Conservation (phyloP, 53 echinoderm and acorn worm genomes). For the Henricia sp. region DNA sequence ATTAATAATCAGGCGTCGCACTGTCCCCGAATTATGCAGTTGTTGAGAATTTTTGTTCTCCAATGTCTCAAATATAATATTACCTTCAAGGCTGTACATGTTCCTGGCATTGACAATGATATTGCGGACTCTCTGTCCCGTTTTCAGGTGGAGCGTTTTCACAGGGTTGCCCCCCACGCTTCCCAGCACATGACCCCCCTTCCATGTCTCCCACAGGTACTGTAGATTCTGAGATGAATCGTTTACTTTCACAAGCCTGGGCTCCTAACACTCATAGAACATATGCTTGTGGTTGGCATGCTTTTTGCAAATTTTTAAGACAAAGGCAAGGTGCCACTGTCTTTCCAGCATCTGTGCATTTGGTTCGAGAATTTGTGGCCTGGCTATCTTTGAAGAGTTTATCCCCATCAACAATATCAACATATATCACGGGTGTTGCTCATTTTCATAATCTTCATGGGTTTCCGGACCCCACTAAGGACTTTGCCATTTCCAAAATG, state of each 20-base stretch:
- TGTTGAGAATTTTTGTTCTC: slow-evolving; percentile 44
- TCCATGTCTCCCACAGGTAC: neutral
- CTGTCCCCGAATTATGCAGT: slow-evolving; percentile 22
- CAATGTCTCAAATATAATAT: slow-evolving; percentile 38
- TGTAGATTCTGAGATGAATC: neutral
- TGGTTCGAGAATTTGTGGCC: slow-evolving; percentile 9
- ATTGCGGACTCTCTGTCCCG: neutral
- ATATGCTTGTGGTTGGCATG: neutral
- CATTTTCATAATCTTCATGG: neutral
- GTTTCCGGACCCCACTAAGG: neutral
- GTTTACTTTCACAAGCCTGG: neutral
- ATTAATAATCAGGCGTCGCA: slow-evolving; percentile 53
- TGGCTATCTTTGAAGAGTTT: neutral
- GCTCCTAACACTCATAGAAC: neutral
- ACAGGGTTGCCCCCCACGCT: neutral
- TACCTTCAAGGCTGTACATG: slow-evolving; percentile 22
- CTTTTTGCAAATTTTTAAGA: neutral
- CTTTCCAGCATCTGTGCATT: neutral
- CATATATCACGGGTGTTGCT: slow-evolving; percentile 1
- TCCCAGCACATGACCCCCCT: neutral
- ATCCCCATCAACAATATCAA: slow-evolving; percentile 21
- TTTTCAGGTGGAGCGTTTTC: slow-evolving; percentile 31
- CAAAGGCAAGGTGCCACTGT: neutral
- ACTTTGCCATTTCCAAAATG: neutral
- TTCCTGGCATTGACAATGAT: neutral